phyloP scores from a whole-genome alignment of 2,888 invertebrate genomes.

The Eristalis pertinax region DNA sequence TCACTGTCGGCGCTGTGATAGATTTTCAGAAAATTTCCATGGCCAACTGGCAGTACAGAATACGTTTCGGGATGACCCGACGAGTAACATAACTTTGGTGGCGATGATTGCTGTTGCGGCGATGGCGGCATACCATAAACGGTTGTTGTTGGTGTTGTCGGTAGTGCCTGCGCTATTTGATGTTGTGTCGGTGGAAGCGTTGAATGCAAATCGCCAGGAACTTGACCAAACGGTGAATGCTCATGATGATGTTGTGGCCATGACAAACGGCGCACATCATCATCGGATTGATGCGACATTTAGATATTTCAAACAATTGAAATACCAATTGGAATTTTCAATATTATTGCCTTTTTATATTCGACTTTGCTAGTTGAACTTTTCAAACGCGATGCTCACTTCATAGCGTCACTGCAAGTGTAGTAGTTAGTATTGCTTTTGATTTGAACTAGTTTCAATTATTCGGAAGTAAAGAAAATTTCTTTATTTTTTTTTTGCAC shows the following conservation, averaged over 20 bases:
- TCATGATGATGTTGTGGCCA: slow-evolving; percentile 55
- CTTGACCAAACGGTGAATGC: slow-evolving; percentile 43
- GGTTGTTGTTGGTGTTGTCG: slow-evolving; percentile 11
- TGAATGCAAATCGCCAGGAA: slow-evolving; percentile 46
- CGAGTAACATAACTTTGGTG: slow-evolving; percentile 57
- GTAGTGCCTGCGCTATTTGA: slow-evolving; percentile 23
- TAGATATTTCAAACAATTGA: slow-evolving; percentile 15
- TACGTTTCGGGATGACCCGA: slow-evolving; percentile 78
- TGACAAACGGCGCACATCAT: slow-evolving; percentile 53
- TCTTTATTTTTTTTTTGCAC: slow-evolving; percentile 35
- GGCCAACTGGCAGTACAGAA: slow-evolving; percentile 80
- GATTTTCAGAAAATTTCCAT: slow-evolving; percentile 80
- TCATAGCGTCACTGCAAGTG: not conserved
- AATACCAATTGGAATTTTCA: slow-evolving; percentile 44
- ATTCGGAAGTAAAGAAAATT: slow-evolving; percentile 3
- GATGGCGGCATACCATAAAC: slow-evolving; percentile 40
- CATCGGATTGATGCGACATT: slow-evolving; percentile 57
- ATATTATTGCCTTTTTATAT: slow-evolving; percentile 20
- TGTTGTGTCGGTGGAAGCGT: slow-evolving; percentile 30
- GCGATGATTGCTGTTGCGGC: slow-evolving; percentile 27
- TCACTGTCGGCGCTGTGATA: slow-evolving; percentile 79
- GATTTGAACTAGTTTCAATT: not conserved
- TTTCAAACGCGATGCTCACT: slow-evolving; percentile 3
- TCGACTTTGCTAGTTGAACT: slow-evolving; percentile 11
- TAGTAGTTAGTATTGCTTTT: not conserved